Base-by-base conservation (phyloP, 2,113 vertebrate genomes). In the Myodes glareolus region DNA sequence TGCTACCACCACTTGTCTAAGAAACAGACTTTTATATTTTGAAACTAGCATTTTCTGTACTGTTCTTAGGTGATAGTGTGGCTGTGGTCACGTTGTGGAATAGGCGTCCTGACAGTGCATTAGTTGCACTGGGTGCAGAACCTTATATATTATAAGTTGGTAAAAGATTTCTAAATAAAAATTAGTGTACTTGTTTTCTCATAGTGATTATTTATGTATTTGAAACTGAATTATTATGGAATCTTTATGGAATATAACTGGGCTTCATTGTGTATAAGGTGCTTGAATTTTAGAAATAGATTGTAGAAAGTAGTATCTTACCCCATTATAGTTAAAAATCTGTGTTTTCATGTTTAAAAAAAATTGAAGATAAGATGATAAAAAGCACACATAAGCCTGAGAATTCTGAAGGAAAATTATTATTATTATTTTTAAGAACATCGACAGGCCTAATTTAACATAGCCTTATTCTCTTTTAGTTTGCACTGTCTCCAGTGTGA, bases 121-220 rank as follows among this genome's bases (percentile, higher is more conserved):
- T 90, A 94, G 63, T 84, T n/a, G 80, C 8, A 72, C 36, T 42
- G n/a, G 29, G 68, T 73, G 52, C 9, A 88, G 52, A 88, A 91
- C 67, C 45, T 58, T 94, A 88, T 82, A 78, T 90, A 80, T 4
- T 58, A 58, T 68, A 3, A 86, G 42, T 87, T 84, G 39, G 21
- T 86, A 72, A 81, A 94, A 86, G 3, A 2, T 93, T 97, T 88
- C 27, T 85, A 91, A 86, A 55, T 94, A 55, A 65, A 85, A 86
- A n/a, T 76, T 50, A 45, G 45, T 80, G 1, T 31, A 23, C 75
- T 78, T 7, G 7, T 5, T 19, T 76, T 52, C 75, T 88, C 72
- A 33, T 33, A 73, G 0, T 90, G 17, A 85, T 85, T 94, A 3
- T 86, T 12, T 90, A 1, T 55, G 90, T 12, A 89, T 70, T 92